Conservation (phyloP, 2,113 vertebrate genomes). For the Egretta garzetta region DNA sequence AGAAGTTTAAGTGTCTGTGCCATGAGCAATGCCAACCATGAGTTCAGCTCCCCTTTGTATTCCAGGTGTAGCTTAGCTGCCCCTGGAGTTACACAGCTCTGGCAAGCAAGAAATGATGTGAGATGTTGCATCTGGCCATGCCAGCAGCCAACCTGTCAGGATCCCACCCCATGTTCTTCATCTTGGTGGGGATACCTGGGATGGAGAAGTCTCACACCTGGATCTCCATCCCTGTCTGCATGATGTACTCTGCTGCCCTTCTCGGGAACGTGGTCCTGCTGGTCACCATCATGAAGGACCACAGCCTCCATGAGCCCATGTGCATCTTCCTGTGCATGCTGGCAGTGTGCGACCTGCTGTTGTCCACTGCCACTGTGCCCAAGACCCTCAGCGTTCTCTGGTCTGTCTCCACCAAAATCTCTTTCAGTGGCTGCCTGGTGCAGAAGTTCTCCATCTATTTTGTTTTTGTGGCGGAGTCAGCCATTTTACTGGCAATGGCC, state of each 20-base stretch:
- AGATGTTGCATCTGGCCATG: not conserved
- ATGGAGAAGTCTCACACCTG: slow-evolving; percentile 11
- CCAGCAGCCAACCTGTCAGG: not conserved
- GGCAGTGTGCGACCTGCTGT: slow-evolving; percentile 7
- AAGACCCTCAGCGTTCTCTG: not conserved
- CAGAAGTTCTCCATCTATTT: slow-evolving; percentile 63
- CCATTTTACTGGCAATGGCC: slow-evolving; percentile 36
- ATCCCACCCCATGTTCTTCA: not conserved
- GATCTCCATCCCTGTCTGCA: not conserved
- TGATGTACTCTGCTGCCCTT: not conserved
- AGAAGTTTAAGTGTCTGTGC: not conserved
- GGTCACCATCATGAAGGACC: not conserved
- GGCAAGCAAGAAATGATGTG: rapidly evolving
- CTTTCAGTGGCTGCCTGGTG: not conserved
- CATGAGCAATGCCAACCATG: not conserved
- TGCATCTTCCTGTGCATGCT: slow-evolving; percentile 23
- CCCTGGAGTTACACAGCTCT: not conserved
- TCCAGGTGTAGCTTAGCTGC: not conserved
- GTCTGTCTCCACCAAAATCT: not conserved
- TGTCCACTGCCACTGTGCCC: slow-evolving; percentile 15
- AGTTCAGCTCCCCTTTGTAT: not conserved
- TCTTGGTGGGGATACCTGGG: not conserved
- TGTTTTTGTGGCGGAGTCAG: slow-evolving; percentile 1
- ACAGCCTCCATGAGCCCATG: slow-evolving; percentile 13
- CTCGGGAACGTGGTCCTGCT: not conserved